phyloP scores from a whole-genome alignment of 2,797 vertebrate species.

The Acestrorhynchus altus region DNA sequence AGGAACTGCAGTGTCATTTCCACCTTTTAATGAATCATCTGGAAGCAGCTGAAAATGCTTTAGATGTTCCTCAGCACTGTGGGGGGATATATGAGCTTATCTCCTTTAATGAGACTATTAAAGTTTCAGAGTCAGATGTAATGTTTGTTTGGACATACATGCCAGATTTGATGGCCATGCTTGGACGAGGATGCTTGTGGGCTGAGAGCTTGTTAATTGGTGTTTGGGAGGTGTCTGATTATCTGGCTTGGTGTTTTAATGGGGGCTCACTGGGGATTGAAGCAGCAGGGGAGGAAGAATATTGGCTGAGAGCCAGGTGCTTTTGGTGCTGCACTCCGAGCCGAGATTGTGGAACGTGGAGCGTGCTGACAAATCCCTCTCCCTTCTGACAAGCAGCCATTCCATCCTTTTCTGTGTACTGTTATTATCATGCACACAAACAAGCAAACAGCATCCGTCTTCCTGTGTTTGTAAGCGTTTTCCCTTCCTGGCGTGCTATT shows the following conservation, averaged over 20 bases:
- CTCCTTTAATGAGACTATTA: constrained; percentile 54
- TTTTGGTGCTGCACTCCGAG: constrained; percentile 5
- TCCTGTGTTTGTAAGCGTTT: constrained; percentile 41
- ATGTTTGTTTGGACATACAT: constrained; percentile 52
- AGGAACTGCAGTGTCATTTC: constrained; percentile 20
- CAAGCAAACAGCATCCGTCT: constrained; percentile 36
- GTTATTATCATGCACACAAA: constrained; percentile 5
- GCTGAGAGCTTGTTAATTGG: constrained; percentile 58
- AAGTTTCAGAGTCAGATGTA: constrained; percentile 39
- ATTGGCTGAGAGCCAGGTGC: constrained; percentile 46
- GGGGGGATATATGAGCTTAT: constrained; percentile 18
- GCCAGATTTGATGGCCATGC: constrained; percentile 49
- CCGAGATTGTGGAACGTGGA: constrained; percentile 13
- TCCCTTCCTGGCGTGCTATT: constrained; percentile 33
- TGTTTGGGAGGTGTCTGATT: constrained; percentile 52
- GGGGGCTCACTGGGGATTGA: constrained; percentile 21
- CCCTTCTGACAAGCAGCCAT: constrained; percentile 6
- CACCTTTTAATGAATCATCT: constrained; percentile 45
- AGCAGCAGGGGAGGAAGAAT: constrained; percentile 38
- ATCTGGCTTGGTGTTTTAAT: constrained; percentile 53
- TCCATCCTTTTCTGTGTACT: constrained; percentile 14
- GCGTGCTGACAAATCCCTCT: background rate
- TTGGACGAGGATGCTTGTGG: constrained; percentile 20
- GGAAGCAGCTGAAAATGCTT: constrained; percentile 24
- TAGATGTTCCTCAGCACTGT: constrained; percentile 1